These are phyloP conservation scores for Anoplius nigerrimus DNA, from an alignment of 2,888 invertebrate genomes.

Conservation along the genomic window DNA sequence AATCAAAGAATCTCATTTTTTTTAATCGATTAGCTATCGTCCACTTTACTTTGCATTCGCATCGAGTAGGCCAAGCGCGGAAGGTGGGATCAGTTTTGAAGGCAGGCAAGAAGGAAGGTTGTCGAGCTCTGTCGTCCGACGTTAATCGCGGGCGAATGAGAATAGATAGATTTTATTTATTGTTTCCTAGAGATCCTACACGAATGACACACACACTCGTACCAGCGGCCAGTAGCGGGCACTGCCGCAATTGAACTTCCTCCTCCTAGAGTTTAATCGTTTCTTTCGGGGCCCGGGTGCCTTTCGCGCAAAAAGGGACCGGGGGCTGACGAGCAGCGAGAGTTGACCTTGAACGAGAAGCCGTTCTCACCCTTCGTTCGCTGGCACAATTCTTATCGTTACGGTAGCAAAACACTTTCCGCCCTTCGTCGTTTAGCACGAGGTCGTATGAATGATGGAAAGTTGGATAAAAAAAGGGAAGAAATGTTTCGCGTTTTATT, in stretches of 20 bases:
- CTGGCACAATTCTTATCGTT: not conserved
- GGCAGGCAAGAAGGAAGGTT: too few relatives aligned
- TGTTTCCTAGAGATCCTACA: constrained; percentile 66
- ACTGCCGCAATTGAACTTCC: constrained; percentile 66
- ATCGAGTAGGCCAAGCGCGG: too few relatives aligned
- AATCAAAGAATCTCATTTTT: too few relatives aligned
- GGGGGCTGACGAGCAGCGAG: not conserved
- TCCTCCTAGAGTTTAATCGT: constrained; percentile 49
- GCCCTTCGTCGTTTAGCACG: too few relatives aligned
- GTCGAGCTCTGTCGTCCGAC: too few relatives aligned
- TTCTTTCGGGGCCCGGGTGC: constrained; percentile 35
- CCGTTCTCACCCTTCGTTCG: constrained; percentile 8
- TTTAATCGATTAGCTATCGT: too few relatives aligned
- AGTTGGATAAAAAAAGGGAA: not conserved
- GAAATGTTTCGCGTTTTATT: too few relatives aligned
- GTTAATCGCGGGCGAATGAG: constrained; percentile 52
- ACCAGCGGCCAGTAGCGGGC: constrained; percentile 70
- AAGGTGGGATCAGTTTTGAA: too few relatives aligned
- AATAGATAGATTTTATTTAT: constrained; percentile 74
- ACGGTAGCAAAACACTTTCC: not conserved
- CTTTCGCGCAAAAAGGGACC: constrained; percentile 26
- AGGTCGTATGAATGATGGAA: not conserved
- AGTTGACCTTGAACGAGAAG: constrained; percentile 12
- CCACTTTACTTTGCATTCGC: too few relatives aligned
- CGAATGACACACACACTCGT: constrained; percentile 49